Base-by-base conservation (phyloP, 2,888 invertebrate species). In the Trichogramma dendrolimi region DNA sequence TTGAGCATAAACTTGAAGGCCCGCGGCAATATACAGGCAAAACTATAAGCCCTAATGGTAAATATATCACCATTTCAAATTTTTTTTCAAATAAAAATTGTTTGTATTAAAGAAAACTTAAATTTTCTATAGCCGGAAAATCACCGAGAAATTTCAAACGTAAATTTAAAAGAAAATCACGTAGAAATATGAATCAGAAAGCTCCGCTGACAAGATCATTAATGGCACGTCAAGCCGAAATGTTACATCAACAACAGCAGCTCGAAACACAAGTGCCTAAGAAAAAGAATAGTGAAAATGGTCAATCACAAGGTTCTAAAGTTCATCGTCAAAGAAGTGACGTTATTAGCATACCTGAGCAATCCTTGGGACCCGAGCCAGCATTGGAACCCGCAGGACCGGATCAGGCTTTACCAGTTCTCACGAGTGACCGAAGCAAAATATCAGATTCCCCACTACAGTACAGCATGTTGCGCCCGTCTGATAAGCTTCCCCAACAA, bases 1-100 rank as follows among this genome's bases (percentile, higher is more conserved):
- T 96, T n/a, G 89, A 90, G 14, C 95, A 96, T 79, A 89, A 91
- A 71, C 82, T 95, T 53, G 93, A 94, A 81, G 93, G 93, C 7
- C 95, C 95, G 41, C 85, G 88, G 58, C 73, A 78, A 67, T 72
- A 78, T 66, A 69, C 55, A 47, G 14, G 55, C 67, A 78, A 78
- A 74, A 74, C 72, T 69, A 73, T 73, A 73, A 79, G 77, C 77
- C 77, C 77, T 73, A 75, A 74, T 69, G 74, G 77, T 76, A 70
- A 69, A 59, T 66, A 4, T 4, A 47, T 52, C 5, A 53, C 56
- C 50, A 48, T 58, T 42, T 5, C 43, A 42, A 42, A 6, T 41
- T 46, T 27, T 8, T 27, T 38, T 39, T 10, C 38, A 27, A 4
- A 57, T 57, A 50, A 5, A 40, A 46, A 53, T 6, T 27, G 5